These are phyloP conservation scores for Carassius carassius DNA, from an alignment of 2,113 vertebrate species.

Conservation along the genomic window DNA sequence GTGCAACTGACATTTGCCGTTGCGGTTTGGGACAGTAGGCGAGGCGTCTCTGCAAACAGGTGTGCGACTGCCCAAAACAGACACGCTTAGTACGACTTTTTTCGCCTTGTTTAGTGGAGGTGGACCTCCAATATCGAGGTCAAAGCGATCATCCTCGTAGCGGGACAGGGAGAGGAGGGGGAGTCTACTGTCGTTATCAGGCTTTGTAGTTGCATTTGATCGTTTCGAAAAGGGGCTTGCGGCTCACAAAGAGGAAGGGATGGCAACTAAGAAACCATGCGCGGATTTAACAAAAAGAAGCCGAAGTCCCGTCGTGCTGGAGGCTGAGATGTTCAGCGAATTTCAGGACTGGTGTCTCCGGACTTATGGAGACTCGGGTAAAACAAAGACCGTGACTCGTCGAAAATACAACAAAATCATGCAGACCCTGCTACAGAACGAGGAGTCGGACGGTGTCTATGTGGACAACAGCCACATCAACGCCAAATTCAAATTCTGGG, in stretches of 20 bases:
- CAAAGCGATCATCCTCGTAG: conserved; percentile 60
- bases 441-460: conserved; percentile 78
- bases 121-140: conserved; percentile 46
- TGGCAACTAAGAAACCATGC: conserved; percentile 80
- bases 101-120: neutral
- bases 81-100: conserved; percentile 54
- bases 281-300: conserved; percentile 78
- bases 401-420: conserved; percentile 90
- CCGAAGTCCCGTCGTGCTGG: conserved; percentile 87
- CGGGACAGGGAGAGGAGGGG: conserved; percentile 66
- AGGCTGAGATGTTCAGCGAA: conserved; percentile 93
- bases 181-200: conserved; percentile 58
- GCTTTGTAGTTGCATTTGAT: conserved; percentile 66
- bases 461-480: conserved; percentile 85
- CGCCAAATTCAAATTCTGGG: conserved; percentile 99
- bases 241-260: conserved; percentile 51
- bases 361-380: conserved; percentile 95
- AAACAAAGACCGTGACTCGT: conserved; percentile 97
- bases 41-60: conserved; percentile 78
- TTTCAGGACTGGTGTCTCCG: conserved; percentile 98
- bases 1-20: conserved; percentile 80
- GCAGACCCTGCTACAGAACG: conserved; percentile 81
- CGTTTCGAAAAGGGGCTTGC: conserved; percentile 43
- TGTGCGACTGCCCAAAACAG: conserved; percentile 74
- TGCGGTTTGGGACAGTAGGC: conserved; percentile 80